phyloP scores from a whole-genome alignment of 2,888 invertebrate genomes.

The Cremastinae sp. region DNA sequence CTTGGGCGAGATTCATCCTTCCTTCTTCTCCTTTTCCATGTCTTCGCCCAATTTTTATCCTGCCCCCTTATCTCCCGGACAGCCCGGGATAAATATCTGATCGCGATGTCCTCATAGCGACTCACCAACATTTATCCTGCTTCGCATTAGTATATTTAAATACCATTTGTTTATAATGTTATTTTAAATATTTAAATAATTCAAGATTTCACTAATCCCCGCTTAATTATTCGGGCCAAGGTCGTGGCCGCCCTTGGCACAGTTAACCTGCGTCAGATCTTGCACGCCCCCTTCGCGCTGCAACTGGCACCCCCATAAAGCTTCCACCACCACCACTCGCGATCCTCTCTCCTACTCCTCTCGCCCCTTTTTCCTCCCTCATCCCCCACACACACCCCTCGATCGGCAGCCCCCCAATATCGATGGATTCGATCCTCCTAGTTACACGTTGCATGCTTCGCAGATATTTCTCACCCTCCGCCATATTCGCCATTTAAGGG shows the following conservation, averaged over 20 bases:
- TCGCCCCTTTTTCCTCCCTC: neutral
- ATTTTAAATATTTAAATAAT: too few species aligned
- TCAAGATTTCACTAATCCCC: constrained; percentile 73
- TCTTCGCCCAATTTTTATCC: constrained; percentile 22
- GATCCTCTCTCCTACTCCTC: neutral
- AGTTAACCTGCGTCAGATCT: constrained; percentile 53
- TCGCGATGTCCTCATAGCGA: neutral
- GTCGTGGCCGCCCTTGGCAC: constrained; percentile 68
- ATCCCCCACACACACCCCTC: constrained; percentile 1
- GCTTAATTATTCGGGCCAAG: constrained; percentile 73
- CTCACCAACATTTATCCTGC: neutral
- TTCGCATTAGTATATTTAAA: neutral
- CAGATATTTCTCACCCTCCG: neutral
- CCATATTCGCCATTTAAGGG: neutral
- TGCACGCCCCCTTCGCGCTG: constrained; percentile 19
- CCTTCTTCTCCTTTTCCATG: constrained; percentile 12
- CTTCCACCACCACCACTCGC: neutral
- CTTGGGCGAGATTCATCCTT: constrained; percentile 13
- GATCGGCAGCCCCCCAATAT: constrained; percentile 23
- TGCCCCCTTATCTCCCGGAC: neutral
- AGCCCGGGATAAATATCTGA: too few species aligned
- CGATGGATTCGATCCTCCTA: constrained; percentile 24
- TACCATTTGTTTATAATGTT: neutral
- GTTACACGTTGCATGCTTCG: constrained; percentile 16
- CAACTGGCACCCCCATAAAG: constrained; percentile 30